Percentiles rank a stretch among this genome's conserved stretches.
Evolutionary conservation across 2,113 vertebrate species (phyloP).

Genomic region (Trinectes maculatus): DNA sequence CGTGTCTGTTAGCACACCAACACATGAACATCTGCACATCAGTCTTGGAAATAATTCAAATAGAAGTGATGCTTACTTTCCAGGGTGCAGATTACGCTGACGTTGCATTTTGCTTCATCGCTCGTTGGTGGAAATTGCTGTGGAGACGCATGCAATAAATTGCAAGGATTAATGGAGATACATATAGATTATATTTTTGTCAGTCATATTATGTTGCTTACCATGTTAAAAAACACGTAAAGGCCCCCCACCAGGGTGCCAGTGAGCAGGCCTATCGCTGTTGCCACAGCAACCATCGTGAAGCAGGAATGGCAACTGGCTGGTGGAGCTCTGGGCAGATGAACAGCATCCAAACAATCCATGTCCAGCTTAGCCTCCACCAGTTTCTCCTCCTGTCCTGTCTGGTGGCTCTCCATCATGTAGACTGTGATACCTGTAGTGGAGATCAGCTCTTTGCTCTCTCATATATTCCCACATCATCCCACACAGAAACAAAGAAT

Average conservation of each 20-base stretch:
- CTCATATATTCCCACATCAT: slow-evolving; percentile 49
- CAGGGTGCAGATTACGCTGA: background rate
- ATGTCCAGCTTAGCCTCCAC: slow-evolving; percentile 6
- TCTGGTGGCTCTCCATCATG: slow-evolving; percentile 48
- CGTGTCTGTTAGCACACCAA: background rate
- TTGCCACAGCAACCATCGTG: background rate
- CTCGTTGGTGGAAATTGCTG: background rate
- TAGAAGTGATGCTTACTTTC: slow-evolving; percentile 28
- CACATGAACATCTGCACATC: background rate
- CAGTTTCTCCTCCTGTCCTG: slow-evolving; percentile 32
- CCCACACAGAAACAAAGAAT: slow-evolving; percentile 48
- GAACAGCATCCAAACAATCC: background rate
- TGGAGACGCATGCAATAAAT: background rate
- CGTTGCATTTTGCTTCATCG: background rate
- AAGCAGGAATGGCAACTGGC: background rate
- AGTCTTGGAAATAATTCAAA: background rate
- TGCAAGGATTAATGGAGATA: background rate
- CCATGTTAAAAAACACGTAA: no score
- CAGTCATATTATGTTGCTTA: background rate
- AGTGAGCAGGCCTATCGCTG: slow-evolving; percentile 20
- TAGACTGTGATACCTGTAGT: background rate
- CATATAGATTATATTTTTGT: background rate
- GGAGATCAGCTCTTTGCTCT: background rate
- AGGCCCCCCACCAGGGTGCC: slow-evolving; percentile 1
- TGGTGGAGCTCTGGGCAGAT: background rate